Conservation (phyloP, 2,888 invertebrate genomes). For the Nomada flava region DNA sequence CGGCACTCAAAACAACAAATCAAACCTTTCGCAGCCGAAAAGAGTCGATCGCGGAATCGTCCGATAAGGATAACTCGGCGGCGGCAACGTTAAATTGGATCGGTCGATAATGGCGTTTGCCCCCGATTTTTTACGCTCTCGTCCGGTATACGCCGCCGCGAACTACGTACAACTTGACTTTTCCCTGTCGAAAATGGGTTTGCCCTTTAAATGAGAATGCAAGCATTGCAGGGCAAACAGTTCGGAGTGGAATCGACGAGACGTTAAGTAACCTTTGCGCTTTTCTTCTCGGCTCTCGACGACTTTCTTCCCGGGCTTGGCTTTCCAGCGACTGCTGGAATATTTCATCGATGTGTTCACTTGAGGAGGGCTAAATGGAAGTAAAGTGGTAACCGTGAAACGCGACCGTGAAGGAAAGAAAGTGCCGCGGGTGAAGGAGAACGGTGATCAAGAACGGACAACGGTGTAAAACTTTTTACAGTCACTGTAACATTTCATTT, state of each 20-base stretch:
- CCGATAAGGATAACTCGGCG: slow-evolving; percentile 31
- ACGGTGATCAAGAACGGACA: slow-evolving; percentile 45
- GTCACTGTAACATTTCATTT: slow-evolving; percentile 23
- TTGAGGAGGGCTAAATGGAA: slow-evolving; percentile 31
- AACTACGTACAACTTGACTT: slow-evolving; percentile 41
- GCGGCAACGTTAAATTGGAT: slow-evolving; percentile 42
- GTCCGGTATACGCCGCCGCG: neutral
- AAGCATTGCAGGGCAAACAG: slow-evolving; percentile 55
- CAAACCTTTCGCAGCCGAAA: neutral
- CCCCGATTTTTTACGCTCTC: slow-evolving; percentile 47
- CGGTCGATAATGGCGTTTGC: slow-evolving; percentile 52
- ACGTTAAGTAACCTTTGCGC: slow-evolving; percentile 60
- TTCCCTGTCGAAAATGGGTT: slow-evolving; percentile 28
- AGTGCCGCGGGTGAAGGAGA: neutral
- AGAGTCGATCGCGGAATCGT: slow-evolving; percentile 19
- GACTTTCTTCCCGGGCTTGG: slow-evolving; percentile 18
- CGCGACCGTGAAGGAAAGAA: neutral
- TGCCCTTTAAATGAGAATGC: slow-evolving; percentile 55
- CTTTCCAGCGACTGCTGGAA: slow-evolving; percentile 30
- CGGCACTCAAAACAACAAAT: slow-evolving; percentile 13
- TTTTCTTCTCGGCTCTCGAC: slow-evolving; percentile 27
- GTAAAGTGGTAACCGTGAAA: slow-evolving; percentile 1
- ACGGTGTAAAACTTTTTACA: slow-evolving; percentile 44
- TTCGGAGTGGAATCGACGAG: slow-evolving; percentile 22
- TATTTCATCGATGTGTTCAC: slow-evolving; percentile 53